Evolutionary conservation across 2,797 vertebrate genomes (phyloP), one percentile per base, ranked within the genome.

Genomic region (Meda fulgida): DNA sequence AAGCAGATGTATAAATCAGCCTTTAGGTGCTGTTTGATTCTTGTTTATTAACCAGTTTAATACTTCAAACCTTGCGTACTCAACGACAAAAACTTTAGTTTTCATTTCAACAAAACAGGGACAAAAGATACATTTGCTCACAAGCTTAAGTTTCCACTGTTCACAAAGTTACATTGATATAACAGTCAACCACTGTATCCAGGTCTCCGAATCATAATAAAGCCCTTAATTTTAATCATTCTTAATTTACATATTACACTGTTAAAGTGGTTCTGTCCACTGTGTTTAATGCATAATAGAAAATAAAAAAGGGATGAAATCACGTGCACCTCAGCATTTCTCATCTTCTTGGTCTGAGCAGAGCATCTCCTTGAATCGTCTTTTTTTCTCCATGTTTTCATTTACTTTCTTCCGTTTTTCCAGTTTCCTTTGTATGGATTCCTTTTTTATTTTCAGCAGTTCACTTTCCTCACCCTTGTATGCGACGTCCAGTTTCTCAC

Each of bases 11-110:
- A 5, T 48, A 16, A 48, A 16, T 16, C 4, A 48, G 46, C 13
- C 14, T 48, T 48, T 48, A 48, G 43, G 46, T 48, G 46, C 14
- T 5, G 46, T 48, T 48, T 16, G 14, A 48, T 95, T 95, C 96
- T 96, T 96, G 95, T 95, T 87, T 89, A 85, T 88, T 86, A 96
- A 95, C 93, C 94, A 92, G 94, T 58, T 58, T 58, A 36, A 95
- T 96, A 96, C 96, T 97, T 96, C 96, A 96, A 94, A 96, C 96
- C 95, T 94, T 95, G 95, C 95, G 95, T 96, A 96, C 96, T 96
- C 94, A 96, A 93, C 21, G n/a, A 43, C 21, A 67, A 43, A 67
- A 46, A 21, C 58, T 9, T 34, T 29, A 34, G 38, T 21, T 60
- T 46, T 79, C n/a, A 18, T 13, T 79, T 40, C 16, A 65, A 29